Conservation (phyloP, 2,888 invertebrate species). For the Eristalis arbustorum region DNA sequence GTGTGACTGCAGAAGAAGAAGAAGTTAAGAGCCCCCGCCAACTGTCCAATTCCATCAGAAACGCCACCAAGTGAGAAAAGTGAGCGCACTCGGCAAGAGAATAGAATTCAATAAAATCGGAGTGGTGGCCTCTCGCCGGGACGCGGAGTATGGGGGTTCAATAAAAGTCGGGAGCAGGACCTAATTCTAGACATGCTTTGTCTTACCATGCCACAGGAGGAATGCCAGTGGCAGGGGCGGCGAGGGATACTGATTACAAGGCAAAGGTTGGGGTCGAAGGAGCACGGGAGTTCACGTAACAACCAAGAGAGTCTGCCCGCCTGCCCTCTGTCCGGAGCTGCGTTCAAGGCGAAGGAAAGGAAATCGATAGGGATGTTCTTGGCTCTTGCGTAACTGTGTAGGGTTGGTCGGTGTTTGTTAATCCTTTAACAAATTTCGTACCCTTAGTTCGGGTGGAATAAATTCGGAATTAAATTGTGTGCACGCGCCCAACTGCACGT, state of each 20-base stretch:
- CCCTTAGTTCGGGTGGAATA: background rate
- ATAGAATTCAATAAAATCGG: slow-evolving; percentile 44
- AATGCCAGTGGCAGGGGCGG: background rate
- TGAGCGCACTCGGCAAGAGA: slow-evolving; percentile 26
- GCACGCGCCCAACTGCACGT: background rate
- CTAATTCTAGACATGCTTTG: slow-evolving; percentile 35
- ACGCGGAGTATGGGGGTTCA: slow-evolving; percentile 16
- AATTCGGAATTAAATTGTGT: background rate
- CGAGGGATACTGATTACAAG: slow-evolving; percentile 9
- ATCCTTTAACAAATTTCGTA: slow-evolving; percentile 31
- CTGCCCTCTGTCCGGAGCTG: background rate
- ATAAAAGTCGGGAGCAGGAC: slow-evolving; percentile 26
- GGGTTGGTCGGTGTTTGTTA: background rate
- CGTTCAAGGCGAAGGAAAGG: background rate
- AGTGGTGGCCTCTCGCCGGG: background rate
- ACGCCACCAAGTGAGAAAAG: slow-evolving; percentile 3
- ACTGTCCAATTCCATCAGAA: slow-evolving; percentile 40
- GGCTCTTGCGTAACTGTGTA: background rate
- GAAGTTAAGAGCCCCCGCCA: slow-evolving; percentile 16
- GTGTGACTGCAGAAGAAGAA: background rate
- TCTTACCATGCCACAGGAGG: background rate
- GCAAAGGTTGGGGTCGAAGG: slow-evolving; percentile 3
- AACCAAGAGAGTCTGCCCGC: slow-evolving; percentile 1
- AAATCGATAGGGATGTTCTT: background rate
- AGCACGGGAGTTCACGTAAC: slow-evolving; percentile 5